Percentiles rank a stretch among this genome's conserved stretches.
These are phyloP conservation scores for Clamator glandarius DNA, from an alignment of 2,797 vertebrate species.

Conservation along the genomic window DNA sequence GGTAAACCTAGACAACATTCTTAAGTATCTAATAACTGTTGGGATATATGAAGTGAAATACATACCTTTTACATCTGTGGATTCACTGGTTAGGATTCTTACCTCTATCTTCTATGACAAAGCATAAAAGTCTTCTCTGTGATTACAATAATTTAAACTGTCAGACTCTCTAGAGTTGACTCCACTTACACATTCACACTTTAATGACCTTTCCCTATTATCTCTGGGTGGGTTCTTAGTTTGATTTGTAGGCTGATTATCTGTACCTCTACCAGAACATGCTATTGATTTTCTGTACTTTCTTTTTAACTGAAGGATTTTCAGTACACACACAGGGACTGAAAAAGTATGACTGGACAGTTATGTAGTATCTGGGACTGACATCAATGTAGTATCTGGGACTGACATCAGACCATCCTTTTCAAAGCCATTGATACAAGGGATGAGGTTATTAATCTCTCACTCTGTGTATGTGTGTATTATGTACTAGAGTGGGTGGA, in stretches of 20 bases:
- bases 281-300: not conserved
- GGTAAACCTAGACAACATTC: not conserved
- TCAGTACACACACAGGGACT: not conserved
- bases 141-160: not conserved
- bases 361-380: not conserved
- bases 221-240: not conserved
- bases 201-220: not conserved
- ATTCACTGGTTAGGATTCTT: not conserved
- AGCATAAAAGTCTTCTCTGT: not conserved
- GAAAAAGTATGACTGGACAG: not conserved
- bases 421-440: not conserved
- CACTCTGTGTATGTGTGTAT: not conserved
- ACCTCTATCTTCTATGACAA: not conserved
- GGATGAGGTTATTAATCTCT: not conserved
- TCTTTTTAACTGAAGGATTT: not conserved
- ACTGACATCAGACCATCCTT: not conserved
- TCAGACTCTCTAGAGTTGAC: not conserved
- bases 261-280: not conserved
- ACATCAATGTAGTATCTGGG: not conserved
- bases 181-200: not conserved
- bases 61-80: not conserved
- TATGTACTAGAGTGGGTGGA: not conserved
- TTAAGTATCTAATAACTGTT: not conserved
- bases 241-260: not conserved
- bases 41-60: not conserved